These are phyloP conservation scores for Sycophila sp. DNA, from an alignment of 1,140 invertebrate genomes.

Conservation along the genomic window DNA sequence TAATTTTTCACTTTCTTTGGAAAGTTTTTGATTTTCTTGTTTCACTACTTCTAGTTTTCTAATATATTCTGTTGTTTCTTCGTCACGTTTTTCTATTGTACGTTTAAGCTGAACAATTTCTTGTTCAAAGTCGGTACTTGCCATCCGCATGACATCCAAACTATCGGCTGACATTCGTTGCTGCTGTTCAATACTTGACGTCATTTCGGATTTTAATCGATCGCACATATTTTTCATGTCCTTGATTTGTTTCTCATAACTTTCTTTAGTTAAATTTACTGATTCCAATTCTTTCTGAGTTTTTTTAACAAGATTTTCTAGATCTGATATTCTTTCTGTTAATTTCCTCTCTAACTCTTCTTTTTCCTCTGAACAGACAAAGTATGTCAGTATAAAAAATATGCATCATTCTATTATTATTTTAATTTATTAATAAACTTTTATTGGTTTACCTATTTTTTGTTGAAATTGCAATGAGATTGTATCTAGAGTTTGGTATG, in stretches of 20 bases:
- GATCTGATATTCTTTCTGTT: constrained; percentile 44
- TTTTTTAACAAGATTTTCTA: constrained; percentile 51
- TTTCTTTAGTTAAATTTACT: constrained; percentile 51
- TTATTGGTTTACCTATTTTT: constrained; percentile 39
- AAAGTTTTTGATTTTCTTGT: constrained; percentile 70
- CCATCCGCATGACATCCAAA: not conserved
- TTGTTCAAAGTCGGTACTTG: constrained; percentile 41
- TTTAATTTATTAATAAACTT: not conserved
- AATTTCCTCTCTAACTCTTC: constrained; percentile 52
- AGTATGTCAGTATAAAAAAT: too few species aligned
- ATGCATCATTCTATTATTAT: not conserved
- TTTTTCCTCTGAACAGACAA: constrained; percentile 55
- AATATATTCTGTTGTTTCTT: constrained; percentile 68
- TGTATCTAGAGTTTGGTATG: constrained; percentile 59
- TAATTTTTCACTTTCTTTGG: constrained; percentile 69
- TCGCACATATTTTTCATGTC: constrained; percentile 60
- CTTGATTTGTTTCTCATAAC: constrained; percentile 61
- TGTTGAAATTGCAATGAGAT: constrained; percentile 53
- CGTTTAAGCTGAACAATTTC: constrained; percentile 47
- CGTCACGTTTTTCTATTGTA: constrained; percentile 46
- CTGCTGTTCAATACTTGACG: not conserved
- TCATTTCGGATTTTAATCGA: constrained; percentile 47
- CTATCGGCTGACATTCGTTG: constrained; percentile 24
- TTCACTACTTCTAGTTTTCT: constrained; percentile 71
- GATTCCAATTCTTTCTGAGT: constrained; percentile 51